Evolutionary conservation across 2,113 vertebrate genomes (phyloP).

Genomic region (Semicossyphus pulcher): DNA sequence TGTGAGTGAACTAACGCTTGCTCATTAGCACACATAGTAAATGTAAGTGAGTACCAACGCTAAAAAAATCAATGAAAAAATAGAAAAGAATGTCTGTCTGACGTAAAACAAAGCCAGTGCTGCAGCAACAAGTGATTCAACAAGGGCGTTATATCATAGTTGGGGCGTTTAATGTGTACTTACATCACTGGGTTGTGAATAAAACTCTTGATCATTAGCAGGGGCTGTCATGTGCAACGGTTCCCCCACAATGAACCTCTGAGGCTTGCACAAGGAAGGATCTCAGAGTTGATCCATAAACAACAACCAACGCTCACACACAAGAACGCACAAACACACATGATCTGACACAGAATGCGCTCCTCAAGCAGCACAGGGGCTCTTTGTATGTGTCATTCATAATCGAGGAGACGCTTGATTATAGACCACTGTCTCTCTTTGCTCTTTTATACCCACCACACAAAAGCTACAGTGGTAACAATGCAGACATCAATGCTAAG

Average conservation of each 20-base stretch:
- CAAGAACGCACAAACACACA: conserved; percentile 39
- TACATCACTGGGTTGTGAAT: conserved; percentile 44
- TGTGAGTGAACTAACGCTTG: no score
- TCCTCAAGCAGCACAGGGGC: conserved; percentile 48
- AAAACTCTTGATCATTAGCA: conserved; percentile 50
- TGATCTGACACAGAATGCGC: conserved; percentile 34
- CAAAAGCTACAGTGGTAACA: conserved; percentile 60
- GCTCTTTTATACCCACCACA: conserved; percentile 54
- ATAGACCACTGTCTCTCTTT: conserved; percentile 56
- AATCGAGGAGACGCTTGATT: conserved; percentile 58
- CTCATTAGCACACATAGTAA: no score
- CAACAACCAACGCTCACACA: conserved; percentile 38
- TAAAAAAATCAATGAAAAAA: no score
- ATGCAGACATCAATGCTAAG: conserved; percentile 55
- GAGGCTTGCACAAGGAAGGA: conserved; percentile 41
- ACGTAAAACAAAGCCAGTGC: conserved; percentile 18
- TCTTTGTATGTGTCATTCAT: conserved; percentile 70
- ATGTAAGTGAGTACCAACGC: background rate
- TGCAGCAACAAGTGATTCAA: conserved; percentile 25
- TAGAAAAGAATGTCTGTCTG: background rate
- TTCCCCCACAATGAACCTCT: conserved; percentile 46
- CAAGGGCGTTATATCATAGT: conserved; percentile 3
- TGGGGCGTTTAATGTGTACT: conserved; percentile 10
- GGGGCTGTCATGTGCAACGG: conserved; percentile 49
- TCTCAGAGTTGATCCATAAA: conserved; percentile 63